Base-by-base conservation (phyloP, 2,888 invertebrate genomes). In the Nymphalis urticae region DNA sequence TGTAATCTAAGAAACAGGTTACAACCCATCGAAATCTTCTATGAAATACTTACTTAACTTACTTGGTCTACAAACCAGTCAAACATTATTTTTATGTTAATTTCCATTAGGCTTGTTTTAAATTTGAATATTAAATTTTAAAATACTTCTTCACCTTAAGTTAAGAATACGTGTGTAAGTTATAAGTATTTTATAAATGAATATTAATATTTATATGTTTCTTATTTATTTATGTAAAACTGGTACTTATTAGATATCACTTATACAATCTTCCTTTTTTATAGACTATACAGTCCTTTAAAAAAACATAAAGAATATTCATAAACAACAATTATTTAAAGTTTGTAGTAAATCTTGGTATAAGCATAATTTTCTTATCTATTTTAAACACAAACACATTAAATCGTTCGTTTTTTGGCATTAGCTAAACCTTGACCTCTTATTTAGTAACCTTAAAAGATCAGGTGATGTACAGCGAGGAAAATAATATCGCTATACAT, bases 391-490 rank as follows among this genome's bases (percentile, higher is more conserved):
- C 17, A 21, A 63, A 17, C 8, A n/a, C 32, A 8, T 54, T 42
- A 54, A 53, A 7, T 54, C 3, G 5, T 24, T 42, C 42, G 24
- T 53, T 24, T 24, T 32, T 36, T 54, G 47, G 42, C 19, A 21
- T n/a, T 6, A 54, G 24, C n/a, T 56, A 21, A 36, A n/a, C 66
- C 69, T 69, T 69, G 66, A 63, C 65, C 65, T 58, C 69, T 66
- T 51, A 62, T 62, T 48, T 48, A 17, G 19, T 53, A 60, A 69
- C 62, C 64, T 62, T 53, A 54, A 61, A 58, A 62, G 48, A 66
- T 51, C 59, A 60, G 10, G 56, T 53, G 62, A 66, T 65, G 27
- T 53, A 27, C 50, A 32, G 60, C 48, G 17, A 56, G 51, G 36
- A 61, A 66, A 62, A 62, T 13, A 21, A 36, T 51, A 17, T 27